Conservation (phyloP, 2,888 invertebrate species). For the Leptarthrus brevirostris region DNA sequence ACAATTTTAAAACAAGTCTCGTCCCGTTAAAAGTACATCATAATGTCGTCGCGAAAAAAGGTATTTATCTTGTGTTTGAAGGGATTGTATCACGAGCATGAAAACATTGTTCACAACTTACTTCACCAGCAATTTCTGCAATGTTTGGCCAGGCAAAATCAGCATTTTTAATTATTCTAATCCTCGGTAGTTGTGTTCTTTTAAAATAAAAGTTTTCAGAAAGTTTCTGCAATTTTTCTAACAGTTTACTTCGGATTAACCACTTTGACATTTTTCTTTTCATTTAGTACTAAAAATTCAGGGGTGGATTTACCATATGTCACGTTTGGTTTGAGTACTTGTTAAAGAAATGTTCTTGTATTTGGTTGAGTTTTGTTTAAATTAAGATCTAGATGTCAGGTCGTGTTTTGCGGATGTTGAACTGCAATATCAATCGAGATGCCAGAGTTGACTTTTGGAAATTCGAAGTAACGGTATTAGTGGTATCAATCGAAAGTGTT, state of each 20-base stretch:
- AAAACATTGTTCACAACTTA: background rate
- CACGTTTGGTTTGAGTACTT: background rate
- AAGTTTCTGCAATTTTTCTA: background rate
- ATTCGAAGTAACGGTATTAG: too few relatives aligned
- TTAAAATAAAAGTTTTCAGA: background rate
- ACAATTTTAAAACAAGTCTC: too few relatives aligned
- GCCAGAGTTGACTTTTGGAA: too few relatives aligned
- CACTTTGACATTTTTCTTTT: constrained; percentile 5
- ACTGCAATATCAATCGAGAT: too few relatives aligned
- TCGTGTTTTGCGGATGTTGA: too few relatives aligned
- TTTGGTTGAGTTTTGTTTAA: too few relatives aligned
- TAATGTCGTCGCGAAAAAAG: constrained; percentile 42
- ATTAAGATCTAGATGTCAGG: too few relatives aligned
- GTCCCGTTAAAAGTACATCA: too few relatives aligned
- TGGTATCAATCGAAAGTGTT: too few relatives aligned
- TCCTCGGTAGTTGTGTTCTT: background rate
- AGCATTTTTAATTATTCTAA: background rate
- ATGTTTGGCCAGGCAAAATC: background rate
- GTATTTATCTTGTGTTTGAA: background rate
- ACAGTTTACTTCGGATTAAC: background rate
- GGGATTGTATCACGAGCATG: too few relatives aligned
- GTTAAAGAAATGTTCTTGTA: background rate
- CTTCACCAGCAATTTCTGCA: constrained; percentile 8
- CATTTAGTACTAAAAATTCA: background rate
- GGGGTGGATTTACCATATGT: background rate